A percentile compares a stretch with the other conserved stretches of the same genome.
phyloP scores from a whole-genome alignment of 2,113 vertebrate species.

The Engraulis encrasicolus region DNA sequence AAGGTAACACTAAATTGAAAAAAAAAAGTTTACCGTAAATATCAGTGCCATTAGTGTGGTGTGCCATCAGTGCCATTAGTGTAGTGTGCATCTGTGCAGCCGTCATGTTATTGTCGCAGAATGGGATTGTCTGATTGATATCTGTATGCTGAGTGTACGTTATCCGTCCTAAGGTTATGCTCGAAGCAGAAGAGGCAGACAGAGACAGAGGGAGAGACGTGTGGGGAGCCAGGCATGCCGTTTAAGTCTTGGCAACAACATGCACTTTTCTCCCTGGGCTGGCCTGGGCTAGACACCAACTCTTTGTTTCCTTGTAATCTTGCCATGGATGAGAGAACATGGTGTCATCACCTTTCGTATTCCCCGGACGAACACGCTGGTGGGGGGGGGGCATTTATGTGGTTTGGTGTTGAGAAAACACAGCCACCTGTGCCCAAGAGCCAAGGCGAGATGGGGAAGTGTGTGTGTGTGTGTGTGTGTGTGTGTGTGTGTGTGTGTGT shows the following conservation, averaged over 20 bases:
- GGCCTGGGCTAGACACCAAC: no score
- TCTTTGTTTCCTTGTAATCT: background rate
- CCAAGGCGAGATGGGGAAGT: background rate
- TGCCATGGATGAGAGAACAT: background rate
- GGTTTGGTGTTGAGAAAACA: background rate
- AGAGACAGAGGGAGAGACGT: background rate
- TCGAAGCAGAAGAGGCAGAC: no score
- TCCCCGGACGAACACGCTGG: background rate
- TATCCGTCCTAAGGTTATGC: background rate
- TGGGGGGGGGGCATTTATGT: background rate
- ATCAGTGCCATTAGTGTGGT: no score
- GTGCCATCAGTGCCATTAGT: no score
- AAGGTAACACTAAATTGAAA: no score
- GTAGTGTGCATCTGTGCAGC: background rate
- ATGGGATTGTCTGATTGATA: background rate
- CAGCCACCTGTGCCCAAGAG: slow-evolving; percentile 5
- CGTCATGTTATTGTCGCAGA: background rate
- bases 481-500: background rate
- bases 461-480: background rate
- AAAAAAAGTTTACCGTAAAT: no score
- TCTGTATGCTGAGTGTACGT: background rate
- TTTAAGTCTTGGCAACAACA: background rate
- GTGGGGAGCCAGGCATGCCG: background rate
- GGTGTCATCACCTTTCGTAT: slow-evolving; percentile 1
- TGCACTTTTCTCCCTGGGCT: background rate